Evolutionary conservation across 2,113 vertebrate species (phyloP), one percentile per base, ranked within the genome.

Genomic region (Dipodomys ordii): DNA sequence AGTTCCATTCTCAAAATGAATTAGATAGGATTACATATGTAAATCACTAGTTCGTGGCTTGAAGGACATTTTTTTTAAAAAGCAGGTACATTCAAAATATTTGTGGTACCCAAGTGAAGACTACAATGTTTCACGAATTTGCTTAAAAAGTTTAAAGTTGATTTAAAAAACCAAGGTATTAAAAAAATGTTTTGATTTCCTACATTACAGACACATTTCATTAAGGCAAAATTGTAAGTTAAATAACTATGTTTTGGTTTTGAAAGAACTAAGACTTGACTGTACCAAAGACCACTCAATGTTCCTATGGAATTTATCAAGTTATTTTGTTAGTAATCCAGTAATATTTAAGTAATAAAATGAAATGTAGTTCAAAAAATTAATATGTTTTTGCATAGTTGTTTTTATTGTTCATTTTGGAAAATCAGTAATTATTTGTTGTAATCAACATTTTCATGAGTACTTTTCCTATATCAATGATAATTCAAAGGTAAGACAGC

Each of bases 321-420:
- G 1, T 7, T 74, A 6, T 44, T 87, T 8, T 72, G 30, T 76
- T 81, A 25, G 67, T 60, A 16, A 80, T 30, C 35, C 3, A 92
- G 22, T 2, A 84, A 49, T 64, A 57, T 62, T 30, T 76, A 65
- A 83, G 7, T 80, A 87, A 94, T 80, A 92, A 91, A 87, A 49
- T 46, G 27, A 79, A 71, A 1, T 13, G 18, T 76, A 80, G n/a
- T 69, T 90, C 1, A 35, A 27, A 74, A 94, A 83, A 23, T 74
- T 2, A 83, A 16, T 5, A 23, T 11, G 64, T 68, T 89, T 35
- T 83, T 83, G 79, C 18, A 67, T 35, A 87, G 39, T 53, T 57
- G 28, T 1, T 32, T 44, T 84, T 88, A 84, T 80, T 81, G 20
- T 74, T 74, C 22, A 71, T 71, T 65, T 94, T 62, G 30, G 8